Evolutionary conservation across 2,888 invertebrate genomes (phyloP), one percentile per base, ranked within the genome.

Genomic region (Petrolisthes manimaculis): DNA sequence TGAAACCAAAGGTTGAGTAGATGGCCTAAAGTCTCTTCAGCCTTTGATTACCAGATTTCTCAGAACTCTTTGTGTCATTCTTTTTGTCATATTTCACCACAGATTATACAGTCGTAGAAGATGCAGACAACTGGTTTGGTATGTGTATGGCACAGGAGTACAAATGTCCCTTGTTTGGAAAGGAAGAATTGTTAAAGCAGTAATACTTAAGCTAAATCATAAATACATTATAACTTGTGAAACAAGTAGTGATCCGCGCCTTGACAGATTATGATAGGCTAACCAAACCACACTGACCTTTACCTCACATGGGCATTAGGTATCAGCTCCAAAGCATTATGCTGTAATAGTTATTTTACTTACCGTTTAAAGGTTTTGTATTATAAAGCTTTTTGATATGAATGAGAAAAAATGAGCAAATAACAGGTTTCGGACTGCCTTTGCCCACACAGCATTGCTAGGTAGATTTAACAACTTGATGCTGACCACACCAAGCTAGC

Each of bases 131-230:
- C 71, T 78, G 37, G 69, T 69, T 71, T 83, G 74, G 83, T 83
- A 53, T 83, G 83, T 83, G 83, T 74, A 71, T 83, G 71, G 83
- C 83, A 83, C 83, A 83, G 71, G 74, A 61, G 71, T 69, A 18
- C 56, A 80, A 21, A 24, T 80, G 21, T 5, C 80, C 80, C 54
- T 55, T 54, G 24, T 37, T 8, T 24, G 24, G 21, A 80, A 80
- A 78, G 18, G 5, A 78, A 24, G 14, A 75, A 75, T n/a, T 9
- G n/a, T n/a, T 75, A 9, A 78, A 37, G 37, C 37, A 37, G 37
- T 37, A 37, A 37, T 37, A 37, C 37, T 37, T 37, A 37, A 37
- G 37, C 37, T 37, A 37, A 37, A 37, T 37, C 37, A 37, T 37
- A 37, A 37, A 37, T 37, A 37, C 37, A 37, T 37, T 37, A 37